Evolutionary conservation across 1,140 invertebrate species (phyloP).

Genomic region (Xylocopa sonorina): DNA sequence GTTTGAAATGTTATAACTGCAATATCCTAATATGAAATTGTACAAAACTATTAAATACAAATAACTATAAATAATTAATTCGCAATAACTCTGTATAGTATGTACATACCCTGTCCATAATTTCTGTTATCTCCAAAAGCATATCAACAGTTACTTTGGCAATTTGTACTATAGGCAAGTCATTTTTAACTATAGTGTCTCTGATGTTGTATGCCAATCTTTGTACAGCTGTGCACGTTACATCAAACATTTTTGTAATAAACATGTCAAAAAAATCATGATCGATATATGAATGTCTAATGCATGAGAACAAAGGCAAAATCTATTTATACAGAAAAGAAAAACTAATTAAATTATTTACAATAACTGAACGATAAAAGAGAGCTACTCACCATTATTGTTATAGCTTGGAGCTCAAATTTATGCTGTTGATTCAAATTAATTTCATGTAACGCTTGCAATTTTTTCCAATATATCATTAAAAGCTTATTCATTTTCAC

Average conservation of each 20-base stretch:
- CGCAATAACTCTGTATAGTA: not conserved
- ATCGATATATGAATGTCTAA: constrained; percentile 70
- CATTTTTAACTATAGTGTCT: constrained; percentile 77
- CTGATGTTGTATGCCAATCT: constrained; percentile 84
- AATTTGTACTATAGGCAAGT: constrained; percentile 77
- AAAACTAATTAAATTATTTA: constrained; percentile 69
- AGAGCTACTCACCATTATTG: constrained; percentile 78
- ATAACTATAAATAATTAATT: constrained; percentile 73
- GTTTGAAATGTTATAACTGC: constrained; percentile 88
- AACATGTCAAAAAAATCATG: constrained; percentile 84
- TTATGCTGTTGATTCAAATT: constrained; percentile 64
- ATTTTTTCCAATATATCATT: constrained; percentile 77
- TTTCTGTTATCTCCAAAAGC: constrained; percentile 83
- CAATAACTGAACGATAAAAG: not conserved
- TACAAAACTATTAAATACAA: constrained; percentile 73
- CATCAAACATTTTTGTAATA: constrained; percentile 84
- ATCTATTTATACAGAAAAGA: constrained; percentile 81
- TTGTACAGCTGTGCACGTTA: constrained; percentile 84
- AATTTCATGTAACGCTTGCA: constrained; percentile 68
- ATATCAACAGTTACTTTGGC: constrained; percentile 78
- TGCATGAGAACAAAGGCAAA: constrained; percentile 83
- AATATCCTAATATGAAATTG: constrained; percentile 80
- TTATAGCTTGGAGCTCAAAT: constrained; percentile 82
- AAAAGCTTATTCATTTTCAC: constrained; percentile 73
- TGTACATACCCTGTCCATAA: constrained; percentile 84